Conservation (phyloP, 92 coral and sea anemone species). For the Epizoanthus rinbou region DNA sequence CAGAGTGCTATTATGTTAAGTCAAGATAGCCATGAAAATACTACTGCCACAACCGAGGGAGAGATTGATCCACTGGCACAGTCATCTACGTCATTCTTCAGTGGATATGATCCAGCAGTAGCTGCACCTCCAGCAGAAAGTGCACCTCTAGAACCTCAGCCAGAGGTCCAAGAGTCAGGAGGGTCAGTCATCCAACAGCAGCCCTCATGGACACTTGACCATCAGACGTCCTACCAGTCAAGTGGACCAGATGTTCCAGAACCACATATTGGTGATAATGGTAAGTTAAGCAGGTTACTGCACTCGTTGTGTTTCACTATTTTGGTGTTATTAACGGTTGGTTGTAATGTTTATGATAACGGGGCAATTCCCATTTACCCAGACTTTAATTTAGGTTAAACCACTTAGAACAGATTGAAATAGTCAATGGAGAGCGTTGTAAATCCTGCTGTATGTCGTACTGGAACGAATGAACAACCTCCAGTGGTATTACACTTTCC, state of each 20-base stretch:
- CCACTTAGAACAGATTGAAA: too few species aligned
- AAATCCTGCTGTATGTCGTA: too few species aligned
- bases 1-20: conserved; percentile 32
- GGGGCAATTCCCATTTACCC: too few species aligned
- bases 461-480: too few species aligned
- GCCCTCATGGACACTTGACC: conserved; percentile 24
- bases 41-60: conserved; percentile 24
- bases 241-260: conserved; percentile 11
- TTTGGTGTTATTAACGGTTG: too few species aligned
- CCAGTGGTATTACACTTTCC: too few species aligned
- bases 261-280: neutral
- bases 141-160: conserved; percentile 13
- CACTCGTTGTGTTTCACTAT: too few species aligned
- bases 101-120: conserved; percentile 30
- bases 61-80: conserved; percentile 29
- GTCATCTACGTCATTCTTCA: conserved; percentile 32
- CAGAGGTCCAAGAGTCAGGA: conserved; percentile 21
- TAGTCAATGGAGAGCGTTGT: too few species aligned
- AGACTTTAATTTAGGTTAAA: too few species aligned
- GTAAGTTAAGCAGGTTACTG: neutral
- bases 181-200: conserved; percentile 33
- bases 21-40: conserved; percentile 25
- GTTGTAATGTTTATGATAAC: too few species aligned
- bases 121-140: conserved; percentile 3
- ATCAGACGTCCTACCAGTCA: conserved; percentile 15